Percentiles rank a stretch among this genome's conserved stretches.
Conservation (phyloP, 2,113 vertebrate genomes). For the Eidolon helvum region DNA sequence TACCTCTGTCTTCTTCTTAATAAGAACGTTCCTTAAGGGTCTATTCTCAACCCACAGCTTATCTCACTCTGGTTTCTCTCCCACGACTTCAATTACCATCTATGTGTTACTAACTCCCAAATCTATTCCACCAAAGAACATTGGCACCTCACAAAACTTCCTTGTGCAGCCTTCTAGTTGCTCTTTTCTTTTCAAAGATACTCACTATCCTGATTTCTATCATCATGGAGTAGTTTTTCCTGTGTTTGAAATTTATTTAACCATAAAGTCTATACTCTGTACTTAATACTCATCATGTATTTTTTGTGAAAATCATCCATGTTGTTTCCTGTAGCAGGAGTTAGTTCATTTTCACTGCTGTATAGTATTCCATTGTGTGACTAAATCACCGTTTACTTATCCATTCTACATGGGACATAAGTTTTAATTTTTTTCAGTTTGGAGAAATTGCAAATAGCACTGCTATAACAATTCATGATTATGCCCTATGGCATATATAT, state of each 20-base stretch:
- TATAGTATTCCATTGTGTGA: neutral
- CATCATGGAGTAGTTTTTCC: neutral
- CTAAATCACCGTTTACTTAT: neutral
- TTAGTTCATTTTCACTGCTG: neutral
- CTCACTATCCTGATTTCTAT: neutral
- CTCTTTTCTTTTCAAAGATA: neutral
- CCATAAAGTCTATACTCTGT: neutral
- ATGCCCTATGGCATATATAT: neutral
- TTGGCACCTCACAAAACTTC: too few species aligned
- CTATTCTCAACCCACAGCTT: neutral
- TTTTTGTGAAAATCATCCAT: constrained; percentile 2
- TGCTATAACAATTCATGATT: neutral
- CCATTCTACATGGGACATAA: neutral
- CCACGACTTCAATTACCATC: neutral
- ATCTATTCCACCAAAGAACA: neutral
- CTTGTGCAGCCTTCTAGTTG: neutral
- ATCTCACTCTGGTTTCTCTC: neutral
- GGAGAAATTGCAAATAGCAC: neutral
- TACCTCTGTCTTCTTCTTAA: neutral
- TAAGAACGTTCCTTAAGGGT: neutral
- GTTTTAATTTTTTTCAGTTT: neutral
- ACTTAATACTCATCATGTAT: neutral
- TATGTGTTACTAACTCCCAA: neutral
- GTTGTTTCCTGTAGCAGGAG: neutral
- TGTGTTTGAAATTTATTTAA: neutral